Percentiles rank a stretch among this genome's conserved stretches.
Conservation (phyloP, 2,888 invertebrate species). For the Yponomeuta cagnagella region DNA sequence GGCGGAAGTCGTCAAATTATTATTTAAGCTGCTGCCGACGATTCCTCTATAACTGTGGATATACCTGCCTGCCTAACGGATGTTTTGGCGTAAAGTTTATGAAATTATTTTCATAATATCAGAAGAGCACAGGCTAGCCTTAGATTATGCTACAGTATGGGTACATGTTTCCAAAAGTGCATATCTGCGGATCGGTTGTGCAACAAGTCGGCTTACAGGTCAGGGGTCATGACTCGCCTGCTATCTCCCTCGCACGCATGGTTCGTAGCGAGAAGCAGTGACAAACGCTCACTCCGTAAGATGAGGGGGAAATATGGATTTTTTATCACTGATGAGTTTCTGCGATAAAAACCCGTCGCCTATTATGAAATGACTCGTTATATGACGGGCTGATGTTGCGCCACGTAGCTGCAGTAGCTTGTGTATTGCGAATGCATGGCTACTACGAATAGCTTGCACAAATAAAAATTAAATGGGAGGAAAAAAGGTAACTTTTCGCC, state of each 20-base stretch:
- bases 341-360: conserved; percentile 1
- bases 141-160: background rate
- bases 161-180: background rate
- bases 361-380: conserved; percentile 5
- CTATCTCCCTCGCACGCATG: conserved; percentile 17
- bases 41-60: too few relatives aligned
- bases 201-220: conserved; percentile 14
- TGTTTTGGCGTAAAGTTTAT: too few relatives aligned
- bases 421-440: too few relatives aligned
- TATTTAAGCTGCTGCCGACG: too few relatives aligned
- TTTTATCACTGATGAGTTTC: conserved; percentile 2
- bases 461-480: too few relatives aligned
- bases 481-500: too few relatives aligned
- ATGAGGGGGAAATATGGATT: conserved; percentile 15
- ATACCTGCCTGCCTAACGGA: too few relatives aligned
- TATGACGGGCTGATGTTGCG: background rate
- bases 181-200: conserved; percentile 6
- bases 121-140: too few relatives aligned
- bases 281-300: conserved; percentile 8
- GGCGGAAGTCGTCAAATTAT: too few relatives aligned
- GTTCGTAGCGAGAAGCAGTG: conserved; percentile 9
- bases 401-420: background rate
- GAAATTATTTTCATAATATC: too few relatives aligned
- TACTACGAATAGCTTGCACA: too few relatives aligned
- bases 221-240: conserved; percentile 18